These are phyloP conservation scores for Coremacera marginata DNA, from an alignment of 2,888 invertebrate species.

Conservation along the genomic window DNA sequence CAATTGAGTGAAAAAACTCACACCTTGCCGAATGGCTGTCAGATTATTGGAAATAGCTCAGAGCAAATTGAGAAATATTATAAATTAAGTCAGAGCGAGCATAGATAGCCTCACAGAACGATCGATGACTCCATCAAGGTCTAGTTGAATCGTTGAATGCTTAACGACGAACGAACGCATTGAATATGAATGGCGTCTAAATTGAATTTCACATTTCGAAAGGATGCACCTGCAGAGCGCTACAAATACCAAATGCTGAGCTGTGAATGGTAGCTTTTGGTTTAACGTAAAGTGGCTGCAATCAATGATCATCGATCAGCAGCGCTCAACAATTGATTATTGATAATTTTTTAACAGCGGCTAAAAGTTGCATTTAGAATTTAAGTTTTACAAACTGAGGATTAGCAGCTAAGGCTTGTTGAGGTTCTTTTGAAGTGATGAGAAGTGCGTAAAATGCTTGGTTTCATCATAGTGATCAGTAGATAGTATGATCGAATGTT, in stretches of 20 bases:
- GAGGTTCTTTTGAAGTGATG: not conserved
- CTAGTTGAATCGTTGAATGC: not conserved
- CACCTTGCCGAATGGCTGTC: conserved; percentile 16
- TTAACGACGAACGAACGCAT: conserved; percentile 7
- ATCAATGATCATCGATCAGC: not conserved
- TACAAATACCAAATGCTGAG: not conserved
- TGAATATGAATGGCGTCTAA: conserved; percentile 23
- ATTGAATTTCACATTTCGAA: conserved; percentile 18
- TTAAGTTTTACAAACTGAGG: not conserved
- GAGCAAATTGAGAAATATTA: not conserved
- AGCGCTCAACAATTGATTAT: conserved; percentile 23
- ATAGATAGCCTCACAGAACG: not conserved
- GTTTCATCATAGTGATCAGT: conserved; percentile 3
- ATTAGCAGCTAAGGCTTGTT: conserved; percentile 20
- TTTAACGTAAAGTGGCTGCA: not conserved
- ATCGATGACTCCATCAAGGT: conserved; percentile 32
- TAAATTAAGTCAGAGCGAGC: not conserved
- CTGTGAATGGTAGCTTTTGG: not conserved
- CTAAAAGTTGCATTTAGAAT: not conserved
- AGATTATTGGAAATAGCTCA: not conserved
- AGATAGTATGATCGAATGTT: not conserved
- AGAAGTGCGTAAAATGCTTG: not conserved
- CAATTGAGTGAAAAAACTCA: conserved; percentile 8
- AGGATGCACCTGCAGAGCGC: not conserved
- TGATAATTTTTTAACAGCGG: conserved; percentile 15